phyloP scores from a whole-genome alignment of 2,113 vertebrate genomes.

The Taurulus bubalis region DNA sequence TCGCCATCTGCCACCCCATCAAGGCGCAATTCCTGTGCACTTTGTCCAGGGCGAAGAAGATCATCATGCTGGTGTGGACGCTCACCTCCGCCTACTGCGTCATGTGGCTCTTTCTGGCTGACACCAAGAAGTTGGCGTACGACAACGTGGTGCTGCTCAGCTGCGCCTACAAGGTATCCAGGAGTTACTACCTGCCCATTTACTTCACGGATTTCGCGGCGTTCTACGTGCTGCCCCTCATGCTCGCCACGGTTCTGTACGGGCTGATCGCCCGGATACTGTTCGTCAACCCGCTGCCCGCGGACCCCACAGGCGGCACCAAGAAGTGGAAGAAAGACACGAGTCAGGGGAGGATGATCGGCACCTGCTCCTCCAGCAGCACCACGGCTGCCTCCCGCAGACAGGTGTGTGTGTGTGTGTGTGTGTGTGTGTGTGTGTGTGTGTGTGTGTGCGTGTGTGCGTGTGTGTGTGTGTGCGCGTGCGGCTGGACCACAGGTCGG shows the following conservation, averaged over 20 bases:
- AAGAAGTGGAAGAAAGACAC: conserved; percentile 87
- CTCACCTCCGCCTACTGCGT: conserved; percentile 95
- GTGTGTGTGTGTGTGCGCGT: background rate
- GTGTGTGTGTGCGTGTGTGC: background rate
- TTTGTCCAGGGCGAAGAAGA: conserved; percentile 95
- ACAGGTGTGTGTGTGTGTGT: conserved; percentile 84
- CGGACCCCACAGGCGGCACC: conserved; percentile 88
- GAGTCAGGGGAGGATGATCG: conserved; percentile 79
- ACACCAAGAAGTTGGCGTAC: conserved; percentile 88
- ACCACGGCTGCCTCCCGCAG: conserved; percentile 92
- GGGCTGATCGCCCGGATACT: conserved; percentile 96
- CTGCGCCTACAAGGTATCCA: conserved; percentile 93
- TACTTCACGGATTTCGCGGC: conserved; percentile 95
- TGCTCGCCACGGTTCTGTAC: conserved; percentile 93
- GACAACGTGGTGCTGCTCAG: conserved; percentile 86
- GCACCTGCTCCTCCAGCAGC: conserved; percentile 86
- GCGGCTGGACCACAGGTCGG: background rate
- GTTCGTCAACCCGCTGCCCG: conserved; percentile 92
- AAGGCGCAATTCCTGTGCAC: conserved; percentile 97
- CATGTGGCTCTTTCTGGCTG: conserved; percentile 97
- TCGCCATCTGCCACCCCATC: conserved; percentile 98
- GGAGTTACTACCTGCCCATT: conserved; percentile 94
- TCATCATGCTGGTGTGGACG: conserved; percentile 94
- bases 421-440: background rate
- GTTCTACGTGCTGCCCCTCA: conserved; percentile 94